Conservation (phyloP, 2,113 vertebrate species). For the Onychorhynchus coronatus region DNA sequence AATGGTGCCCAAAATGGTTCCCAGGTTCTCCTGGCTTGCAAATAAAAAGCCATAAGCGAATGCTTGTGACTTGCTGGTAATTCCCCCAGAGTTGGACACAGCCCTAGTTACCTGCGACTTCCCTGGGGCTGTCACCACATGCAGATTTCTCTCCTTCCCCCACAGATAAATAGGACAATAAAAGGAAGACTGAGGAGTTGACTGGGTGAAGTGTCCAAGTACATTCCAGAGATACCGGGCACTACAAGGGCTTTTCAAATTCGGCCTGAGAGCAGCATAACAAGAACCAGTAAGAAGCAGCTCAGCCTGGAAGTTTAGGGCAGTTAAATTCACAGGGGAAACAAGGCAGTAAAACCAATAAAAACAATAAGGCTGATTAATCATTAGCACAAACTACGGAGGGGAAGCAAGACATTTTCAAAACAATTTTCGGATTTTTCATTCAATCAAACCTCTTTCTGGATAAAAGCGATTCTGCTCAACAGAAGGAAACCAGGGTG, state of each 20-base stretch:
- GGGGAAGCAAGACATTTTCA: neutral
- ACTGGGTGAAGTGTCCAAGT: neutral
- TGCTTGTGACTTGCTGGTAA: neutral
- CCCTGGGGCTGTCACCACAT: neutral
- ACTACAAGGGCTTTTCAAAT: neutral
- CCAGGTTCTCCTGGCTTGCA: neutral
- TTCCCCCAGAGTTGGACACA: neutral
- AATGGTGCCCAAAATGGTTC: neutral
- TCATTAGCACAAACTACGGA: neutral
- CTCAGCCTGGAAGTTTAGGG: constrained; percentile 12
- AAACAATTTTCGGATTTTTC: neutral
- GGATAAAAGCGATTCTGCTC: neutral
- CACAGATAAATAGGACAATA: neutral
- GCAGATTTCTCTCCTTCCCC: neutral
- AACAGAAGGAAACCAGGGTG: neutral
- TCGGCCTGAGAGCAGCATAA: neutral
- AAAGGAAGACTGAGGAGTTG: neutral
- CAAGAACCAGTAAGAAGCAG: constrained; percentile 16
- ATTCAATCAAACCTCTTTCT: neutral
- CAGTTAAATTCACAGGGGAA: neutral
- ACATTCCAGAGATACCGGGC: neutral
- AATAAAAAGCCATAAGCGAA: neutral
- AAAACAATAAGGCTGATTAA: neutral
- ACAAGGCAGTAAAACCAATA: neutral
- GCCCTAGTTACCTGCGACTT: neutral